Evolutionary conservation across 2,888 invertebrate species (phyloP), one percentile per base, ranked within the genome.

Genomic region (Hemistola chrysoprasaria): DNA sequence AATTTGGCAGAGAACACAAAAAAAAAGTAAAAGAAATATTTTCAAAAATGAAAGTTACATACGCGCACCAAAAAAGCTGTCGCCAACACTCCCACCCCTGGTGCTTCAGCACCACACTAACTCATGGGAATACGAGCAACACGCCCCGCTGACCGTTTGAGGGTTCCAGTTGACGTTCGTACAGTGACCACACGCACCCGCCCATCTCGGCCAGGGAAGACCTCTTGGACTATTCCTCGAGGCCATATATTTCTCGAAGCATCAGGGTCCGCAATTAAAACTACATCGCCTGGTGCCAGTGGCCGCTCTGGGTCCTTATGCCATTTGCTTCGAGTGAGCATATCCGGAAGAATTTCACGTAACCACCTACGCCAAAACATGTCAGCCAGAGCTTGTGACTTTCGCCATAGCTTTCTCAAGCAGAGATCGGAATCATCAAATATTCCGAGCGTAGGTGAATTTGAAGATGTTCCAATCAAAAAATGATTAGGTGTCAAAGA

Each of bases 291-390:
- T 7, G 40, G 39, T 11, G 32, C 6, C 4, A 48, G 20, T 0
- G 23, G 20, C 9, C 16, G 22, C 1, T 21, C 22, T 16, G n/a
- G n/a, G n/a, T 48, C 40, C 1, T 25, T 21, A 3, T 16, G 4
- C 44, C 41, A 48, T 21, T 44, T 48, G 3, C 7, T 7, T 4
- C 44, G 11, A 1, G 40, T 40, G 4, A 21, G 25, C 25, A 44
- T 22, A 1, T 40, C 34, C 1, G 49, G 73, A 1, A 48, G 22
- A 0, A 37, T 23, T 28, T 53, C 47, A 1, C 26, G 21, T 1
- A 50, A 25, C 50, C 47, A 50, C 2, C 47, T 24, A 11, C 22
- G 29, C 47, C 49, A 53, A 21, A 30, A 49, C 42, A 50, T 38
- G 11, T 53, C 46, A 0, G 47, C 38, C 1, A 53, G 10, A 1